Conservation (phyloP, 2,113 vertebrate genomes). For the Myotis lucifugus region DNA sequence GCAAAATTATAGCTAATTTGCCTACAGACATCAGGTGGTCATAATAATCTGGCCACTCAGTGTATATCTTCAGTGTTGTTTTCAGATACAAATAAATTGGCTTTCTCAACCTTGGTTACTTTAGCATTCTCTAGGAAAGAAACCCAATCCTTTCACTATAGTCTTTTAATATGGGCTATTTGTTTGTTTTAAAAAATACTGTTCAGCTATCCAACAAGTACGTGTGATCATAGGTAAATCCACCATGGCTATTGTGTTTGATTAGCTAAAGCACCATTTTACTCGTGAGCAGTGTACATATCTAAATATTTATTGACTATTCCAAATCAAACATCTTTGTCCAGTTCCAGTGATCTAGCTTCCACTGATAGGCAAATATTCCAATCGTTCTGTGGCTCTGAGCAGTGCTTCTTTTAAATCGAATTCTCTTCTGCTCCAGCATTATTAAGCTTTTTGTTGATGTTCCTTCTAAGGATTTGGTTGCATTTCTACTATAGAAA, state of each 20-base stretch:
- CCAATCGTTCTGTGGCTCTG: neutral
- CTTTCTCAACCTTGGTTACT: neutral
- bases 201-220: neutral
- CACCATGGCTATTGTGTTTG: neutral
- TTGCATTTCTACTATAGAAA: conserved; percentile 27
- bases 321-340: neutral
- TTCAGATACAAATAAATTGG: neutral
- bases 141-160: neutral
- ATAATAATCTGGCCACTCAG: too few relatives aligned
- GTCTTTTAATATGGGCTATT: neutral
- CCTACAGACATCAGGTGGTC: too few relatives aligned
- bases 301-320: neutral
- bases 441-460: neutral
- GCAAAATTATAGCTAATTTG: too few relatives aligned
- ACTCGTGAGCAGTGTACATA: neutral
- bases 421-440: neutral
- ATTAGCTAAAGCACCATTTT: neutral
- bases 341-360: neutral
- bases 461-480: neutral
- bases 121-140: neutral
- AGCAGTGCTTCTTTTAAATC: neutral
- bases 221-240: neutral
- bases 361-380: neutral
- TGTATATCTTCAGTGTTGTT: neutral
- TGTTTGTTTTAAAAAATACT: neutral